A percentile compares a stretch with the other conserved stretches of the same genome.
Conservation (phyloP, 2,113 vertebrate species). For the Plecotus auritus region DNA sequence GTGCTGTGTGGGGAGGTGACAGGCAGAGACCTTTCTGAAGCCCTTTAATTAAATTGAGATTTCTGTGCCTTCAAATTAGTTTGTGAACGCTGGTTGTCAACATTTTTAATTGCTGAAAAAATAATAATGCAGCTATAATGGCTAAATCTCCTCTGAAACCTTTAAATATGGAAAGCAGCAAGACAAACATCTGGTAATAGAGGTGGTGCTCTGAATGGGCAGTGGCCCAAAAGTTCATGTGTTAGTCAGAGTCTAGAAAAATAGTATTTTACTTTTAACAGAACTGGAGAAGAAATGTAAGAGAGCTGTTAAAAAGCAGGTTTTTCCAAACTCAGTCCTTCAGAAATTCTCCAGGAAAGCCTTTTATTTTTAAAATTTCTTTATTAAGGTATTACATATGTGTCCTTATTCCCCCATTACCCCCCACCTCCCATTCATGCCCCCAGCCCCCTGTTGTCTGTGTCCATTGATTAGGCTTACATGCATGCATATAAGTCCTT, state of each 20-base stretch:
- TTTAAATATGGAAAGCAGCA: conserved; percentile 36
- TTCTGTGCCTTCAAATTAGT: not conserved
- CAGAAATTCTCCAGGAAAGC: not conserved
- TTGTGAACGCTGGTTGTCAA: not conserved
- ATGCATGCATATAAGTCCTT: no score
- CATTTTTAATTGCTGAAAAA: not conserved
- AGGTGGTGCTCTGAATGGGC: not conserved
- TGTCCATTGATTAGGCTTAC: no score
- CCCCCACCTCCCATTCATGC: no score
- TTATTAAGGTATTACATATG: no score
- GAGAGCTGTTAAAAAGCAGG: conserved; percentile 15
- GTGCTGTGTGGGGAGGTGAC: accelerated
- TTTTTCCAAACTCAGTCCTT: not conserved
- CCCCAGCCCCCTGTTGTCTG: no score
- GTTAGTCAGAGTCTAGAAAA: conserved; percentile 60
- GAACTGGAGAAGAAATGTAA: not conserved
- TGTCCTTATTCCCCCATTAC: no score
- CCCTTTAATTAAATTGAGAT: not conserved
- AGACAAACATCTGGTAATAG: conserved; percentile 36
- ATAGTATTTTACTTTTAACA: conserved; percentile 34
- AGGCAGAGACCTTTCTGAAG: not conserved
- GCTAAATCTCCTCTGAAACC: not conserved
- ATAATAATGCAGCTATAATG: not conserved
- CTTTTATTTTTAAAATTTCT: no score
- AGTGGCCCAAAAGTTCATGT: not conserved